Conservation (phyloP, 2,113 vertebrate species). For the Pan paniscus region DNA sequence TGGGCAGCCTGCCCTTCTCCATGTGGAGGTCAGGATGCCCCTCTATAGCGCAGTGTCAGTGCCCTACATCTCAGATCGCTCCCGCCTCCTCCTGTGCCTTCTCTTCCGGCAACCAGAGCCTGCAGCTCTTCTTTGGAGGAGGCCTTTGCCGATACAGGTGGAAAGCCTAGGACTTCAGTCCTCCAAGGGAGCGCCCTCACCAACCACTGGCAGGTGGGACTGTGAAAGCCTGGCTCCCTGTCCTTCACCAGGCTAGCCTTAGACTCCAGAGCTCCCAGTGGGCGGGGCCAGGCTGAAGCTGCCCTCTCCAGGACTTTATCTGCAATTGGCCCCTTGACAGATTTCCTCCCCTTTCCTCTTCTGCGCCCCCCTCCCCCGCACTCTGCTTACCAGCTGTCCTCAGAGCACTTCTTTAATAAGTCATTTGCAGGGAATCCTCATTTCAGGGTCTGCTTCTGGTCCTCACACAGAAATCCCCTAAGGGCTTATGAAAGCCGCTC, state of each 20-base stretch:
- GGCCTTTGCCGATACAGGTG: background rate
- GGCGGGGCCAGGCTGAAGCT: background rate
- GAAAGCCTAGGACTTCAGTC: background rate
- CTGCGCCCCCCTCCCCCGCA: background rate
- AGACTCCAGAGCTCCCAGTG: background rate
- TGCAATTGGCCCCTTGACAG: background rate
- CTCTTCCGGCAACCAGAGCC: background rate
- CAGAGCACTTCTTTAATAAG: background rate
- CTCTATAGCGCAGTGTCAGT: background rate
- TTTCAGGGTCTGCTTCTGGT: background rate
- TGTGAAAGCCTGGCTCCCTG: background rate
- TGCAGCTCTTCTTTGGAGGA: background rate
- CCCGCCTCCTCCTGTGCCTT: background rate
- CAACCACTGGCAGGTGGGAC: background rate
- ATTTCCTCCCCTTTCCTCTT: background rate
- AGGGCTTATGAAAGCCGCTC: background rate
- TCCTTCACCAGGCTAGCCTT: background rate
- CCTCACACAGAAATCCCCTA: background rate
- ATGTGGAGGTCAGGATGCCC: background rate
- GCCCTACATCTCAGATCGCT: too few species aligned
- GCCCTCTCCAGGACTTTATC: background rate
- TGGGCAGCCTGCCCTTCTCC: background rate
- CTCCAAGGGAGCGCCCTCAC: fast-evolving
- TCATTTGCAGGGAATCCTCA: background rate
- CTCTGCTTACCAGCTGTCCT: background rate